Conservation (phyloP, 1,140 invertebrate genomes). For the Drosophila murphyi region DNA sequence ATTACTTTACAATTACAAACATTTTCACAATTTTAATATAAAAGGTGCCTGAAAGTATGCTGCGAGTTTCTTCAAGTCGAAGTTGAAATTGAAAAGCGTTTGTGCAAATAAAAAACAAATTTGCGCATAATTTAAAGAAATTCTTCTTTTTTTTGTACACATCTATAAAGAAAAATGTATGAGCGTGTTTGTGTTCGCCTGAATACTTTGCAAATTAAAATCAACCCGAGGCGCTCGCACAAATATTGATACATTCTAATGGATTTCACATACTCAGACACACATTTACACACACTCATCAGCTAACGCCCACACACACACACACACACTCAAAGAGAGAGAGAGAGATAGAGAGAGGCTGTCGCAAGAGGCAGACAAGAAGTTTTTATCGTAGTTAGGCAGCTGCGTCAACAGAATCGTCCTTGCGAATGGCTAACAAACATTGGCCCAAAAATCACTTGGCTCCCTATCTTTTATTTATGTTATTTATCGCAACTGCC, state of each 20-base stretch:
- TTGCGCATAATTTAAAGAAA: conserved; percentile 73
- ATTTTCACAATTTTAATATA: conserved; percentile 1
- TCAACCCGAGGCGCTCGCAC: conserved; percentile 72
- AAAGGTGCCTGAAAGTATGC: conserved; percentile 56
- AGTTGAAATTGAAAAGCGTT: conserved; percentile 71
- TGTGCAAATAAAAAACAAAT: conserved; percentile 76
- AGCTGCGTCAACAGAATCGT: conserved; percentile 68
- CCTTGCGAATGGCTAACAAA: conserved; percentile 66
- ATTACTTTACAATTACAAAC: conserved; percentile 75
- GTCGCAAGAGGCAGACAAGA: conserved; percentile 58
- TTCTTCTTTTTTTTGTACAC: conserved; percentile 15
- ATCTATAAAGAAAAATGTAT: conserved; percentile 3
- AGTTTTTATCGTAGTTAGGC: conserved; percentile 78
- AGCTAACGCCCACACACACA: conserved; percentile 12
- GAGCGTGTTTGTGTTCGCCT: conserved; percentile 30
- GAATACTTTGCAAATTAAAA: conserved; percentile 80
- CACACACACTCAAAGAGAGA: conserved; percentile 7
- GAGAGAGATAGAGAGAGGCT: conserved; percentile 44
- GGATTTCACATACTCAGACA: conserved; percentile 63
- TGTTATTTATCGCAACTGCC: conserved; percentile 75
- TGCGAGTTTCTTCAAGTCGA: conserved; percentile 27
- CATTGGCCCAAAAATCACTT: conserved; percentile 69
- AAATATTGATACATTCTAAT: conserved; percentile 84
- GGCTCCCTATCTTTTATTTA: conserved; percentile 73
- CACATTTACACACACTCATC: conserved; percentile 9